phyloP scores from a whole-genome alignment of 2,888 invertebrate species.

The Idaea aversata region DNA sequence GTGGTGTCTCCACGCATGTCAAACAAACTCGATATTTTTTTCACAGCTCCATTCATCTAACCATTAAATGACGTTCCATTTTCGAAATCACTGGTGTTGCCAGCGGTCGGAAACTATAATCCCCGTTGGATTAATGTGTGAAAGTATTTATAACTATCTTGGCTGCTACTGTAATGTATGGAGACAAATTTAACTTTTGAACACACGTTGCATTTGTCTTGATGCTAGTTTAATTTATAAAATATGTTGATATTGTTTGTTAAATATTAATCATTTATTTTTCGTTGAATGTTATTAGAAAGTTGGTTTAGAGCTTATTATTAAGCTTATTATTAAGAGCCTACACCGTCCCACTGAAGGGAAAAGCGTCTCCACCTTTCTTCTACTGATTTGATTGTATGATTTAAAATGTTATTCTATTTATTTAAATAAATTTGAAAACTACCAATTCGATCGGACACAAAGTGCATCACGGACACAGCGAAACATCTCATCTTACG shows the following conservation, averaged over 20 bases:
- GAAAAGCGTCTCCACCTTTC: no score
- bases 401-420: no score
- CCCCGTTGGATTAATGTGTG: constrained; percentile 20
- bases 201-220: constrained; percentile 12
- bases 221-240: not conserved
- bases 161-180: constrained; percentile 19
- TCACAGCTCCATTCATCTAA: constrained; percentile 23
- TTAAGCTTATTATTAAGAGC: no score
- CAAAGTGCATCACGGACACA: no score
- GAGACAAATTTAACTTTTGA: constrained; percentile 17
- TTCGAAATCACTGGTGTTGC: constrained; percentile 25
- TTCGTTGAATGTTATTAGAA: not conserved
- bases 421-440: no score
- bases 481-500: no score
- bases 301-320: not conserved
- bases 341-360: no score
- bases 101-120: constrained; percentile 23
- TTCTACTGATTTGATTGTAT: no score
- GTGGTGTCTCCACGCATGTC: constrained; percentile 22
- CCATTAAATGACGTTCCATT: constrained; percentile 25
- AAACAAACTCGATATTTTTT: constrained; percentile 19
- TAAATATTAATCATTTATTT: not conserved
- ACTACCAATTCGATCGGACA: no score
- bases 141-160: constrained; percentile 23
- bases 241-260: not conserved